A percentile compares a stretch with the other conserved stretches of the same genome.
phyloP scores from a whole-genome alignment of 2,888 invertebrate species.

The Drosophila merina region DNA sequence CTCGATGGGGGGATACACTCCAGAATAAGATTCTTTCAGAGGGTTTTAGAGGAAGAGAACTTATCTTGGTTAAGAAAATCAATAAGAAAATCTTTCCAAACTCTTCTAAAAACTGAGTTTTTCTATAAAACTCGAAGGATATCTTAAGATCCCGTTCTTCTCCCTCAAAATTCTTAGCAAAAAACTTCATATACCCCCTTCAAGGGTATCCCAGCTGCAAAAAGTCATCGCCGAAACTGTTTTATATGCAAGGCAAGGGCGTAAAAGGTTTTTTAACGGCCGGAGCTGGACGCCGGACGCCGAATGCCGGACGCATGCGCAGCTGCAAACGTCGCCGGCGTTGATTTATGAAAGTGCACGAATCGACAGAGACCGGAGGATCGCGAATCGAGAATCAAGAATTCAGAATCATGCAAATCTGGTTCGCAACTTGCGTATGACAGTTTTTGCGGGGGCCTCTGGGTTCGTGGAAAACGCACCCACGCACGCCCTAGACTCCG shows the following conservation, averaged over 20 bases:
- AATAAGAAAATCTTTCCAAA: no score
- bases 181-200: constrained; percentile 6
- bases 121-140: neutral
- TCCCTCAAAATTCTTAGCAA: neutral
- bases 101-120: no score
- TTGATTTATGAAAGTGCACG: constrained; percentile 81
- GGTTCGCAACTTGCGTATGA: constrained; percentile 45
- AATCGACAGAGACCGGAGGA: constrained; percentile 22
- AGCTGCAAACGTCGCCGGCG: constrained; percentile 73
- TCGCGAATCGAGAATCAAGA: constrained; percentile 4
- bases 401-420: constrained; percentile 60
- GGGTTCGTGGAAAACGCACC: constrained; percentile 6
- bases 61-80: no score
- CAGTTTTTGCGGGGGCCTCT: constrained; percentile 57
- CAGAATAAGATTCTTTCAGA: neutral
- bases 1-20: constrained; percentile 20
- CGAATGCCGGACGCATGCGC: constrained; percentile 73
- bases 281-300: constrained; percentile 22
- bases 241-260: constrained; percentile 79
- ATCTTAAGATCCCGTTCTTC: neutral
- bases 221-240: constrained; percentile 64
- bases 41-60: neutral
- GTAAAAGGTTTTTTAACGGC: constrained; percentile 71
- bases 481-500: constrained; percentile 19
- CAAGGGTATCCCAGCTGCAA: constrained; percentile 37